Percentiles rank a stretch among this genome's conserved stretches.
Evolutionary conservation across 2,113 vertebrate genomes (phyloP).

Genomic region (Antechinus flavipes): DNA sequence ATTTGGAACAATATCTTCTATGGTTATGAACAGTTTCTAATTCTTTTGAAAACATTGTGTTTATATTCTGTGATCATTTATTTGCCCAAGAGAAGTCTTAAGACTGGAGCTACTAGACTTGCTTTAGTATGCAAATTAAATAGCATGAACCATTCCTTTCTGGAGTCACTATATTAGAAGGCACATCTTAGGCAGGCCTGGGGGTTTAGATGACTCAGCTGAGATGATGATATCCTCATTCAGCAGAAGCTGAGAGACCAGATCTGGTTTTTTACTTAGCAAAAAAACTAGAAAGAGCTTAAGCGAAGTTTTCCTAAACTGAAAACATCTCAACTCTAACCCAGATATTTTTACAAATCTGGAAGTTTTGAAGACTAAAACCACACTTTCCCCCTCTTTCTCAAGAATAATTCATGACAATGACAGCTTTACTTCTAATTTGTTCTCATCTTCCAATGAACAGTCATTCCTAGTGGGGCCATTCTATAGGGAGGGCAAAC

Average conservation of each 20-base stretch:
- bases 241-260: not conserved
- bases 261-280: slow-evolving; percentile 4
- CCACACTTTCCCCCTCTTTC: not conserved
- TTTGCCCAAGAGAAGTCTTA: not conserved
- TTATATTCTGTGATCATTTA: not conserved
- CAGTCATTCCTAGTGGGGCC: not conserved
- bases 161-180: not conserved
- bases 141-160: not conserved
- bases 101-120: not conserved
- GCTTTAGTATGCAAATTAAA: not conserved
- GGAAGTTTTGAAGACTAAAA: slow-evolving; percentile 19
- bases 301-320: slow-evolving; percentile 5
- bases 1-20: not conserved
- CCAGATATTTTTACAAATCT: slow-evolving; percentile 23
- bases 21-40: not conserved
- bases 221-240: not conserved
- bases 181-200: not conserved
- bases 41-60: not conserved
- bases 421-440: not conserved
- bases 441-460: not conserved
- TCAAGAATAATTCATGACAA: not conserved
- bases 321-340: not conserved
- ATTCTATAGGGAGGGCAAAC: not conserved
- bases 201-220: not conserved
- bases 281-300: not conserved